A percentile compares a stretch with the other conserved stretches of the same genome.
These are phyloP conservation scores for Macaria notata DNA, from an alignment of 2,888 invertebrate genomes.

Conservation along the genomic window DNA sequence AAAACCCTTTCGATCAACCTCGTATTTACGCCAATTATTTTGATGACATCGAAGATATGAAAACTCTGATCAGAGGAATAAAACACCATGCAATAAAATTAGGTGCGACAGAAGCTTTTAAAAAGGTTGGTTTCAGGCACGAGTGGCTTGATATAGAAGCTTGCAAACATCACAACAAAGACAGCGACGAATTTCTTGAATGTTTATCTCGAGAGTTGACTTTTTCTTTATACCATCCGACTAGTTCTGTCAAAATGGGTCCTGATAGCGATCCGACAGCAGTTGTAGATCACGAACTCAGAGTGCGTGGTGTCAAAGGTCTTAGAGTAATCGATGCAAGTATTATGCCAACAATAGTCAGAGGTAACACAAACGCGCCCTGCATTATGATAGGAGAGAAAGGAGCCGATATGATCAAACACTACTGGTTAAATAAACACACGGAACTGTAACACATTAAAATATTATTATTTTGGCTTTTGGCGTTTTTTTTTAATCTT, in stretches of 20 bases:
- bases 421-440: constrained; percentile 68
- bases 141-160: constrained; percentile 56
- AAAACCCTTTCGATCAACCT: constrained; percentile 86
- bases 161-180: constrained; percentile 46
- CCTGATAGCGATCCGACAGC: constrained; percentile 62
- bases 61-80: constrained; percentile 47
- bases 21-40: constrained; percentile 84
- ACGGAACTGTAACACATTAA: constrained; percentile 45
- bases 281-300: constrained; percentile 82
- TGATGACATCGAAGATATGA: constrained; percentile 76
- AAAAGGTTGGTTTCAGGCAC: constrained; percentile 47
- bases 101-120: constrained; percentile 51
- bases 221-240: constrained; percentile 86
- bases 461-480: background rate
- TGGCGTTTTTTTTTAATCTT: too few species aligned
- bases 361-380: constrained; percentile 84
- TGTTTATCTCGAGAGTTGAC: constrained; percentile 55
- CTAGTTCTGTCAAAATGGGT: constrained; percentile 85
- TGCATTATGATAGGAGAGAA: constrained; percentile 86
- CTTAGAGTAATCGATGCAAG: constrained; percentile 85
- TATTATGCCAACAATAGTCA: constrained; percentile 84
- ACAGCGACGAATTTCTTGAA: constrained; percentile 49
- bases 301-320: constrained; percentile 74
- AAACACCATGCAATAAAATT: constrained; percentile 47
- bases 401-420: constrained; percentile 84